Conservation (phyloP, 2,797 vertebrate genomes). For the Caiman crocodilus region DNA sequence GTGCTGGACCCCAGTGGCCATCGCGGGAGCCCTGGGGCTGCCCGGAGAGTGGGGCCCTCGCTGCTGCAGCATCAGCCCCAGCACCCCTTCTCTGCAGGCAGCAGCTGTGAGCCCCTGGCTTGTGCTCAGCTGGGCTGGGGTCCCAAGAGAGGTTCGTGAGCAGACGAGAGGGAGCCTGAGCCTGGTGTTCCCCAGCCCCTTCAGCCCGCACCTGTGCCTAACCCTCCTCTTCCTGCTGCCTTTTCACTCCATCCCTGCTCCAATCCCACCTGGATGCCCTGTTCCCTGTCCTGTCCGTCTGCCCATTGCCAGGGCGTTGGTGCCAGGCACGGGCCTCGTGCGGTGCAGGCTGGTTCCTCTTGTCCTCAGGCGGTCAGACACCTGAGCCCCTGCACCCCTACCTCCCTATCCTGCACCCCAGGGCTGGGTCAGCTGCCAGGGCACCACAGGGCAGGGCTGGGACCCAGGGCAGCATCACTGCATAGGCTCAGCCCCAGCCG, state of each 20-base stretch:
- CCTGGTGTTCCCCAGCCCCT: background rate
- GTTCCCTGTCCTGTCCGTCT: too few species aligned
- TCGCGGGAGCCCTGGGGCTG: too few species aligned
- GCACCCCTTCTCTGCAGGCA: background rate
- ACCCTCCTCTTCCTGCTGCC: background rate
- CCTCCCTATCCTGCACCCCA: constrained; percentile 18
- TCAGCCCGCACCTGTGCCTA: background rate
- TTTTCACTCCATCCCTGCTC: too few species aligned
- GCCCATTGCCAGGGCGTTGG: too few species aligned
- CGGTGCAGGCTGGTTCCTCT: too few species aligned
- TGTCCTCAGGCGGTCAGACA: too few species aligned
- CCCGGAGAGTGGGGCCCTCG: too few species aligned
- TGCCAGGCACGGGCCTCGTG: too few species aligned
- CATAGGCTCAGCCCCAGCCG: background rate
- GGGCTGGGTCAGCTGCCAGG: constrained; percentile 75
- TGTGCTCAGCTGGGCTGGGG: constrained; percentile 15
- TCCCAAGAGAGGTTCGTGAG: background rate
- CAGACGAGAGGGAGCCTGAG: background rate
- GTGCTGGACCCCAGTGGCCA: too few species aligned
- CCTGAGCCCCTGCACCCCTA: constrained; percentile 1
- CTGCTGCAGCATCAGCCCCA: background rate
- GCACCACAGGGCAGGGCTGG: constrained; percentile 40
- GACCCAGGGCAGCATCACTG: background rate
- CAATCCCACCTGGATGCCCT: too few species aligned
- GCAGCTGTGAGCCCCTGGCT: background rate